phyloP scores from a whole-genome alignment of 2,797 vertebrate species.

The Clarias laeviceps region DNA sequence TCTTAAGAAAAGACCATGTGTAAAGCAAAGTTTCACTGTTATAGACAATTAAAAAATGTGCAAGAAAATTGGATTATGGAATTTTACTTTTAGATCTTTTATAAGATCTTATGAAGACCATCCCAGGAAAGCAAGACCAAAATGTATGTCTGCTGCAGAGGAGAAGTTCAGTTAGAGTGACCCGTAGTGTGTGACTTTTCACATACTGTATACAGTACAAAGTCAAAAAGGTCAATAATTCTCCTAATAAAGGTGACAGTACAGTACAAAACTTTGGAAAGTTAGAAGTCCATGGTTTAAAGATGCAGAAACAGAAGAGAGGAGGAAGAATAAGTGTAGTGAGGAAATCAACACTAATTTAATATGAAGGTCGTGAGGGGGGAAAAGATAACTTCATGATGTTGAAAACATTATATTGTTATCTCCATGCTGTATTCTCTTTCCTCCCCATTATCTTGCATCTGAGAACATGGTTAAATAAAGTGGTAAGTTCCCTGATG shows the following conservation, averaged over 20 bases:
- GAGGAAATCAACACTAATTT: constrained; percentile 42
- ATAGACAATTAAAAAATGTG: too few species aligned
- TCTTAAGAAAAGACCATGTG: constrained; percentile 16
- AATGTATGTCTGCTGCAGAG: too few species aligned
- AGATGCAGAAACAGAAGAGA: background rate
- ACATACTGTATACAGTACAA: background rate
- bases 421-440: constrained; percentile 51
- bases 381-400: constrained; percentile 53
- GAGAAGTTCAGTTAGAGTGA: too few species aligned
- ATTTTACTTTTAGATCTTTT: background rate
- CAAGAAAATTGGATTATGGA: constrained; percentile 8
- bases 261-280: background rate
- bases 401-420: constrained; percentile 56
- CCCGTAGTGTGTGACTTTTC: too few species aligned
- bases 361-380: constrained; percentile 55
- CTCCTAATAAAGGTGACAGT: background rate
- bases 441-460: constrained; percentile 52
- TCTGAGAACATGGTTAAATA: constrained; percentile 55
- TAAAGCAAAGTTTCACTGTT: too few species aligned
- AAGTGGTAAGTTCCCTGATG: constrained; percentile 54
- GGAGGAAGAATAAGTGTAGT: constrained; percentile 4
- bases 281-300: background rate
- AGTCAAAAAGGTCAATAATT: constrained; percentile 1
- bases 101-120: too few species aligned
- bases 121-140: too few species aligned